Evolutionary conservation across 1,140 invertebrate genomes (phyloP).

Genomic region (Penaeus indicus): DNA sequence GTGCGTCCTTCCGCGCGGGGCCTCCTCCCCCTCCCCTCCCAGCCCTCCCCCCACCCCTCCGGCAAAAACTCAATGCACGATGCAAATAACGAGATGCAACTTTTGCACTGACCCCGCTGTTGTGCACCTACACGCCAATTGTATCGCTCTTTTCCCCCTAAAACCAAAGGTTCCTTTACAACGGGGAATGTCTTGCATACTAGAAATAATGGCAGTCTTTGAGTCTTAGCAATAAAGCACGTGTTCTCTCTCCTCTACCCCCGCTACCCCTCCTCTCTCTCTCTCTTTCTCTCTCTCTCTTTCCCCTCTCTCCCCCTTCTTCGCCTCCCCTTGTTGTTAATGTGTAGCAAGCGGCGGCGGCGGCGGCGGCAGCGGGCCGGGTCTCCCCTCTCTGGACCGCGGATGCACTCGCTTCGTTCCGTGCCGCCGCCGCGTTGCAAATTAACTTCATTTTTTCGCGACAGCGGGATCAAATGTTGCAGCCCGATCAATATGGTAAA

Average conservation of each 20-base stretch:
- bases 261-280: not conserved
- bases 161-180: too few species aligned
- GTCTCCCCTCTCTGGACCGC: not conserved
- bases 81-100: constrained; percentile 55
- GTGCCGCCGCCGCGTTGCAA: constrained; percentile 36
- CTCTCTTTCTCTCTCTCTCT: constrained; percentile 11
- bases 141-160: too few species aligned
- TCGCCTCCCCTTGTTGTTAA: constrained; percentile 10
- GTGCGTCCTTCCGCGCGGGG: not conserved
- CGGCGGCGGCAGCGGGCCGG: not conserved
- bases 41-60: constrained; percentile 24
- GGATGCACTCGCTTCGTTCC: constrained; percentile 21
- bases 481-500: constrained; percentile 47
- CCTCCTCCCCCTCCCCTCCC: not conserved
- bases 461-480: constrained; percentile 57
- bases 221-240: too few species aligned
- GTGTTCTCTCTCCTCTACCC: not conserved
- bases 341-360: constrained; percentile 8
- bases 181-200: not conserved
- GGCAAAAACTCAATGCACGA: constrained; percentile 59
- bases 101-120: constrained; percentile 53
- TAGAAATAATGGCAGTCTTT: constrained; percentile 4
- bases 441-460: constrained; percentile 58
- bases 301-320: not conserved
- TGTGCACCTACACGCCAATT: constrained; percentile 34